Evolutionary conservation across 2,888 invertebrate species (phyloP).

Genomic region (Prosopocoilus inquinatus): DNA sequence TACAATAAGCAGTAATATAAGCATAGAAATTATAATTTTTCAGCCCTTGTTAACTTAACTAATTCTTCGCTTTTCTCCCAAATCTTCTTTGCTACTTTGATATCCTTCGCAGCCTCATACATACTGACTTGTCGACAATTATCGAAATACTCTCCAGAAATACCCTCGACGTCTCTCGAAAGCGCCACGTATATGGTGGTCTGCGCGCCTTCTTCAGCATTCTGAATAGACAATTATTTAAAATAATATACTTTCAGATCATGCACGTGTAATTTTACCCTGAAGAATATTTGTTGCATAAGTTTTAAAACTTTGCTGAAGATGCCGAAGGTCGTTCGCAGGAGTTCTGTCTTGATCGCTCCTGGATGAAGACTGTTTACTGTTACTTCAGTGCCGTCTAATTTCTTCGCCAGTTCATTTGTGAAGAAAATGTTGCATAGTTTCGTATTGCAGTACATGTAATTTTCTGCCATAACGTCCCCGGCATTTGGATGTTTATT

Average conservation of each 20-base stretch:
- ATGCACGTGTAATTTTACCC: too few relatives aligned
- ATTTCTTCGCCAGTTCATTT: constrained; percentile 29
- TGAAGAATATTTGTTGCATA: not conserved
- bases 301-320: not conserved
- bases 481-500: too few relatives aligned
- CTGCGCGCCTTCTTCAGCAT: constrained; percentile 49
- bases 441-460: constrained; percentile 28
- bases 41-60: constrained; percentile 5
- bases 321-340: not conserved
- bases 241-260: too few relatives aligned
- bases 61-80: constrained; percentile 81
- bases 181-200: constrained; percentile 75
- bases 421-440: constrained; percentile 36
- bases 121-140: constrained; percentile 69
- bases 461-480: too few relatives aligned
- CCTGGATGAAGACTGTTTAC: constrained; percentile 39
- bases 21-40: constrained; percentile 11
- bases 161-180: constrained; percentile 67
- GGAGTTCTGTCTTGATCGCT: constrained; percentile 20
- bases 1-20: too few relatives aligned
- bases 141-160: constrained; percentile 74
- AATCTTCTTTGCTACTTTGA: constrained; percentile 68
- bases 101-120: constrained; percentile 59
- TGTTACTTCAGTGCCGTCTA: constrained; percentile 29
- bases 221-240: too few relatives aligned